Evolutionary conservation across 1,140 invertebrate genomes (phyloP).

Genomic region (Aphidius ervi): DNA sequence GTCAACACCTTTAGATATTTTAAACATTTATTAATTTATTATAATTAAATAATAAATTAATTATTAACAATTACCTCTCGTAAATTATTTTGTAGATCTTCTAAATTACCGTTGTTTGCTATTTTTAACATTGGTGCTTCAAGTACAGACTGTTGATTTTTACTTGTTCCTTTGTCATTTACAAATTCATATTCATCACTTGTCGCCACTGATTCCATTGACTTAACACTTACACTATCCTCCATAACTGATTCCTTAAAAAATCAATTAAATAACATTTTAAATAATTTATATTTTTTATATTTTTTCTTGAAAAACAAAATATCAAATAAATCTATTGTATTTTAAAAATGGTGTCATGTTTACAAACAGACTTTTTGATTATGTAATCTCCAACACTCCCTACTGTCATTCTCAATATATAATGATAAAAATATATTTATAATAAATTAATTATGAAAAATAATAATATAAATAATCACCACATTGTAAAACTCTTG

Average conservation of each 20-base stretch:
- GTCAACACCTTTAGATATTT: slow-evolving; percentile 39
- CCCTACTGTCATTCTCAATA: too few relatives aligned
- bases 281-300: not conserved
- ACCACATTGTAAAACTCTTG: too few relatives aligned
- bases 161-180: slow-evolving; percentile 45
- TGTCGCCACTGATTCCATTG: slow-evolving; percentile 75
- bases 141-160: slow-evolving; percentile 41
- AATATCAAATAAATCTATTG: too few relatives aligned
- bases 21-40: not conserved
- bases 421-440: too few relatives aligned
- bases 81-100: slow-evolving; percentile 69
- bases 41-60: too few relatives aligned
- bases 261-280: not conserved
- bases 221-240: slow-evolving; percentile 73
- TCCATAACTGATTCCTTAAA: slow-evolving; percentile 62
- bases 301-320: too few relatives aligned
- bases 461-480: too few relatives aligned
- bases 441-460: too few relatives aligned
- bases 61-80: slow-evolving; percentile 56
- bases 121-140: slow-evolving; percentile 70
- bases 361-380: too few relatives aligned
- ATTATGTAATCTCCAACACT: too few relatives aligned
- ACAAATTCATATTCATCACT: slow-evolving; percentile 84
- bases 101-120: slow-evolving; percentile 67
- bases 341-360: too few relatives aligned